phyloP scores from a whole-genome alignment of 1,140 invertebrate species.

The Antheraea mylitta region DNA sequence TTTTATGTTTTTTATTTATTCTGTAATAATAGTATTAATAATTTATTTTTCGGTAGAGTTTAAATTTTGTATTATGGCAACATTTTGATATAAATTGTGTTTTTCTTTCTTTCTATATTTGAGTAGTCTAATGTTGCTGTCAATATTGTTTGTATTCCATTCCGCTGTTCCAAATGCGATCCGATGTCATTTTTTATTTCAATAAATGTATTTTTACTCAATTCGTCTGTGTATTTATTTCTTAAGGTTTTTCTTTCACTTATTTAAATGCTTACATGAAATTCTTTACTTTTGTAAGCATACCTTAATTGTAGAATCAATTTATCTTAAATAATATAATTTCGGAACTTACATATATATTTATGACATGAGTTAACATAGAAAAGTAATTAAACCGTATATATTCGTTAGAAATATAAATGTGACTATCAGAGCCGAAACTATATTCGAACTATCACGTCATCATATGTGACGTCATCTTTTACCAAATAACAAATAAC shows the following conservation, averaged over 20 bases:
- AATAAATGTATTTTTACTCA: constrained; percentile 66
- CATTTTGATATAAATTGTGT: constrained; percentile 30
- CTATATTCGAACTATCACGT: too few relatives aligned
- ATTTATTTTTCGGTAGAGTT: constrained; percentile 69
- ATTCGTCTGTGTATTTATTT: constrained; percentile 36
- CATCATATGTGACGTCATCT: too few relatives aligned
- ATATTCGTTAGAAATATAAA: too few relatives aligned
- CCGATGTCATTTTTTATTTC: constrained; percentile 77
- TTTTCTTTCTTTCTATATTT: constrained; percentile 49
- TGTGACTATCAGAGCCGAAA: too few relatives aligned
- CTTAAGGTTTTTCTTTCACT: constrained; percentile 43
- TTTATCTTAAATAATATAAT: too few relatives aligned
- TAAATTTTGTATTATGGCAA: constrained; percentile 42
- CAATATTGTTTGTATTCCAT: constrained; percentile 71
- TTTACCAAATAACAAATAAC: too few relatives aligned
- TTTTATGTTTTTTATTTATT: constrained; percentile 65
- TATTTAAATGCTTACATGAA: neutral
- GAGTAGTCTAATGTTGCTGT: constrained; percentile 67
- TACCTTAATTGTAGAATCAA: too few relatives aligned
- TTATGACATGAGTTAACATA: too few relatives aligned
- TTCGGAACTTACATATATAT: too few relatives aligned
- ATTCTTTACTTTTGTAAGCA: too few relatives aligned
- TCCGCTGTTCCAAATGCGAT: constrained; percentile 56
- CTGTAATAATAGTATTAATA: constrained; percentile 57
- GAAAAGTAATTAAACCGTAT: too few relatives aligned